phyloP scores from a whole-genome alignment of 64 coral and sea anemone species.

The Montipora cactus region DNA sequence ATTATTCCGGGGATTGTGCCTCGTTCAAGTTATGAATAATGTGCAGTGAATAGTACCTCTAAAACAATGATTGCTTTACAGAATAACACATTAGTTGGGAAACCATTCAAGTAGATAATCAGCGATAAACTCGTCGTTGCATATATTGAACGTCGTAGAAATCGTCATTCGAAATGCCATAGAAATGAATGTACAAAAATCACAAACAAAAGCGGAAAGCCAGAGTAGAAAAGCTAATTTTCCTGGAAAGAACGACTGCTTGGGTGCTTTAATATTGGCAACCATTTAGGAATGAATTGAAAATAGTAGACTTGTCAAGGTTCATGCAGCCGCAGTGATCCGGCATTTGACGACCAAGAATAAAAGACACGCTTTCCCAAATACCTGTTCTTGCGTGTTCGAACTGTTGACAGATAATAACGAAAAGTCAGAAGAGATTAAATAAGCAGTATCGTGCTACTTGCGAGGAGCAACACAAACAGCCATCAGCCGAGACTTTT shows the following conservation, averaged over 20 bases:
- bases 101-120: slow-evolving; percentile 31
- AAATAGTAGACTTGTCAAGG: too few species aligned
- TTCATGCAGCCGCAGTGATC: too few species aligned
- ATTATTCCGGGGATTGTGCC: background rate
- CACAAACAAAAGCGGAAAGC: background rate
- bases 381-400: background rate
- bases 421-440: slow-evolving; percentile 27
- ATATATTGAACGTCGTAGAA: background rate
- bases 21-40: slow-evolving; percentile 12
- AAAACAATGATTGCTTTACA: slow-evolving; percentile 24
- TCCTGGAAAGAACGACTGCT: background rate
- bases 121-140: background rate
- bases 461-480: background rate
- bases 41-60: slow-evolving; percentile 7
- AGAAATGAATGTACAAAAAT: background rate
- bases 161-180: too few species aligned
- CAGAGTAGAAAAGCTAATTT: background rate
- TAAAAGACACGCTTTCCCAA: background rate
- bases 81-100: background rate
- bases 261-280: background rate
- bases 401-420: slow-evolving; percentile 51
- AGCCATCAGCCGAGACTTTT: background rate
- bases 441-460: background rate
- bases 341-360: background rate
- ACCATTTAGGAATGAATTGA: background rate